Percentiles rank a stretch among this genome's conserved stretches.
phyloP scores from a whole-genome alignment of 2,797 vertebrate genomes.

The Poeciliopsis gracilis region DNA sequence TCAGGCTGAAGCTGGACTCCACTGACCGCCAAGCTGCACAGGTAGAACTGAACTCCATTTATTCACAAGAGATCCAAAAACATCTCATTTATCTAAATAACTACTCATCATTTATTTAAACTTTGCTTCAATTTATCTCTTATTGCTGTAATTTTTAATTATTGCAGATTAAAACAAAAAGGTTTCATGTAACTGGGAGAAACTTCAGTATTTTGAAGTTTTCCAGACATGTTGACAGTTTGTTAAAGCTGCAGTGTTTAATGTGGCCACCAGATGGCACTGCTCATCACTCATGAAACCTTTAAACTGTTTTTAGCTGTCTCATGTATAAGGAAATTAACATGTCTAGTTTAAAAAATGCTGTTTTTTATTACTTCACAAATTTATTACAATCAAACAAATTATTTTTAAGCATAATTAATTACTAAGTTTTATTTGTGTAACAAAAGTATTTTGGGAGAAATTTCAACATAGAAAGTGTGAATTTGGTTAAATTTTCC shows the following conservation, averaged over 20 bases:
- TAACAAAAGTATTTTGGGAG: neutral
- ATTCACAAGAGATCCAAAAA: neutral
- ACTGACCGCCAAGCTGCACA: neutral
- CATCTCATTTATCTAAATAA: neutral
- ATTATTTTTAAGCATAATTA: neutral
- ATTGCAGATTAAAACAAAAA: neutral
- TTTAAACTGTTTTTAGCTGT: neutral
- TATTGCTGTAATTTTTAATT: neutral
- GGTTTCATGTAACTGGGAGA: neutral
- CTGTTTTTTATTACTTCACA: neutral
- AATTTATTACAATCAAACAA: neutral
- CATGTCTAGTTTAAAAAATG: neutral
- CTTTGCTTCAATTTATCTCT: neutral
- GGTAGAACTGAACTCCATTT: neutral
- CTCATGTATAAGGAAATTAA: neutral
- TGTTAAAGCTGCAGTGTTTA: neutral
- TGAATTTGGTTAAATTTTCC: neutral
- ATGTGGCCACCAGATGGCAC: neutral
- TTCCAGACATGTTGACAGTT: neutral
- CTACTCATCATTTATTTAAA: no score
- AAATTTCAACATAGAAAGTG: neutral
- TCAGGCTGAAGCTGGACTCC: slow-evolving; percentile 11
- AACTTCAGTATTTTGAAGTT: neutral
- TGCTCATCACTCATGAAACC: no score
- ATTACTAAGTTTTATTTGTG: neutral